Percentiles rank a stretch among this genome's conserved stretches.
Evolutionary conservation across 2,113 vertebrate genomes (phyloP).

Genomic region (Pristiophorus japonicus): DNA sequence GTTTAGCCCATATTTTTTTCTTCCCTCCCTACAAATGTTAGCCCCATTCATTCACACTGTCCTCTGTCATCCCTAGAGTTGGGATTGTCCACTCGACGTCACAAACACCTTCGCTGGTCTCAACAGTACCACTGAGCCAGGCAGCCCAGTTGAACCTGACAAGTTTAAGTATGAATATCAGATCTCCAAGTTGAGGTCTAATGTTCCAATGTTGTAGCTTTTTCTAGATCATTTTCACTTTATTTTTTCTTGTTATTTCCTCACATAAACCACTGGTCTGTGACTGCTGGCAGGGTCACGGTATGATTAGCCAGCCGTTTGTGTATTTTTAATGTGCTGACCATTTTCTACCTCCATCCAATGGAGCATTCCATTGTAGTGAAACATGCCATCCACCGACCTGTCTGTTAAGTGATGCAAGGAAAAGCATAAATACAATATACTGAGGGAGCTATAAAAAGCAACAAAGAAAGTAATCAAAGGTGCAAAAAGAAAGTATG

Average conservation of each 20-base stretch:
- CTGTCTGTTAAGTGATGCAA: background rate
- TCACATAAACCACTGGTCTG: background rate
- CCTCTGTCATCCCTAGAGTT: background rate
- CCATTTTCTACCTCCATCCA: background rate
- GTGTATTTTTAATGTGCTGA: background rate
- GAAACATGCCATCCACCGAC: background rate
- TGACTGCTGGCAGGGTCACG: background rate
- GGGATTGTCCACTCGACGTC: background rate
- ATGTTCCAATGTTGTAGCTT: background rate
- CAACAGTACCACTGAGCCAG: background rate
- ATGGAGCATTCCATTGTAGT: background rate
- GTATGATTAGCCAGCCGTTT: background rate
- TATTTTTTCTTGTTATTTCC: background rate
- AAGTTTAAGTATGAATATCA: background rate
- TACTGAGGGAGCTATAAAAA: background rate
- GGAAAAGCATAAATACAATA: background rate
- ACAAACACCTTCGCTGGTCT: background rate
- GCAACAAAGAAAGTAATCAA: background rate
- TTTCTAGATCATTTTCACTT: background rate
- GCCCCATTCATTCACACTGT: background rate
- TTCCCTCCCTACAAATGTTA: background rate
- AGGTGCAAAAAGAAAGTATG: background rate
- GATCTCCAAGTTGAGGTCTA: background rate
- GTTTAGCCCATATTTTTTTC: background rate
- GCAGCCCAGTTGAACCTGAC: background rate